Conservation (phyloP, 2,113 vertebrate species). For the Alexandromys fortis region DNA sequence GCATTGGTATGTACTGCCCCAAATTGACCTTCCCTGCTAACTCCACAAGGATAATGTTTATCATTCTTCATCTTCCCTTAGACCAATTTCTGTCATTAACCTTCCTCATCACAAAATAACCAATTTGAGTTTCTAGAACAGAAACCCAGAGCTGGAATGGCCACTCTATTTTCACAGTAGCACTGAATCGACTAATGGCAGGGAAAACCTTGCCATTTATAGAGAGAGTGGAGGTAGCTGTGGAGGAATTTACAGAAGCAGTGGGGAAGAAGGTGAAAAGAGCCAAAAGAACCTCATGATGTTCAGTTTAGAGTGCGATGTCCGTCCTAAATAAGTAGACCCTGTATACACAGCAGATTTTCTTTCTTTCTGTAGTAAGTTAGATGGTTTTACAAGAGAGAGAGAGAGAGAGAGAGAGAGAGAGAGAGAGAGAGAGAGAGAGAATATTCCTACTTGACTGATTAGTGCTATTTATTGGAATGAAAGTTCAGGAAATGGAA, state of each 20-base stretch:
- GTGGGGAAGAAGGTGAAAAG: background rate
- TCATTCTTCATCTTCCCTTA: background rate
- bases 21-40: background rate
- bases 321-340: no score
- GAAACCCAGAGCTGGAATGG: background rate
- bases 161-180: background rate
- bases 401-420: no score
- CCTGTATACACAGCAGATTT: no score
- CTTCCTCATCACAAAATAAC: background rate
- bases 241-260: background rate
- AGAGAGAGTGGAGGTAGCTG: background rate
- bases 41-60: background rate
- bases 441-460: no score
- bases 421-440: no score
- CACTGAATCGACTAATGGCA: background rate
- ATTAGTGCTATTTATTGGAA: no score
- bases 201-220: background rate
- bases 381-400: no score
- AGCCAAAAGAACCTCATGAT: no score
- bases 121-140: background rate
- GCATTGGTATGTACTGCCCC: background rate
- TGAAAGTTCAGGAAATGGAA: no score
- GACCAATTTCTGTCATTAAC: background rate
- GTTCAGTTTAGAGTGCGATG: no score
- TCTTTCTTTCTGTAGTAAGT: no score